phyloP scores from a whole-genome alignment of 2,113 vertebrate species.

The Stegastes partitus region DNA sequence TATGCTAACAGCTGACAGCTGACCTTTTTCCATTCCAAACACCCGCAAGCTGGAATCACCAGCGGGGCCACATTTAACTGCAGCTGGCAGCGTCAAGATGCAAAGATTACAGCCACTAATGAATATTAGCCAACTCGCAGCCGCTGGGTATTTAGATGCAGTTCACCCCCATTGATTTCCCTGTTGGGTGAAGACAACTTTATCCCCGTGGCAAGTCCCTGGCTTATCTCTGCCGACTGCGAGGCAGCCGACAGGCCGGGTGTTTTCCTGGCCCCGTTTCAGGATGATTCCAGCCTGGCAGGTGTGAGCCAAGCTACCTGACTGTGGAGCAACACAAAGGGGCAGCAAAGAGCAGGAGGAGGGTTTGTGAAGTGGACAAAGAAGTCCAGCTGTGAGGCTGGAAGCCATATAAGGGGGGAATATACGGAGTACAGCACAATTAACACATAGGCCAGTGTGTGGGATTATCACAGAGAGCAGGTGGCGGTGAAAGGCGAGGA shows the following conservation, averaged over 20 bases:
- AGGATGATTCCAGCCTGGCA: constrained; percentile 43
- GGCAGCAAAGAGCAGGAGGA: constrained; percentile 31
- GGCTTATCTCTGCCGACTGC: constrained; percentile 55
- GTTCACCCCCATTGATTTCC: constrained; percentile 62
- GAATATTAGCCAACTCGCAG: constrained; percentile 68
- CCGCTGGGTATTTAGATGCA: constrained; percentile 61
- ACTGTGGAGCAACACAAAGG: constrained; percentile 31
- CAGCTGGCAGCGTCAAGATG: constrained; percentile 66
- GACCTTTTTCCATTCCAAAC: constrained; percentile 61
- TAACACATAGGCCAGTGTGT: constrained; percentile 48
- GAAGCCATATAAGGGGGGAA: not conserved
- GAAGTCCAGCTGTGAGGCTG: constrained; percentile 57
- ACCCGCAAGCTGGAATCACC: constrained; percentile 41
- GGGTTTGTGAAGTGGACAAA: constrained; percentile 51
- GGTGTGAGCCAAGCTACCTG: constrained; percentile 54
- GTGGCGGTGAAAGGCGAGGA: constrained; percentile 54
- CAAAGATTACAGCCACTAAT: constrained; percentile 71
- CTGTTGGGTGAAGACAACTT: constrained; percentile 74
- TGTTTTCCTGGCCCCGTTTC: constrained; percentile 51
- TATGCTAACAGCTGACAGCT: constrained; percentile 52
- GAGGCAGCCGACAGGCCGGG: constrained; percentile 36
- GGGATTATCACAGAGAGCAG: constrained; percentile 66
- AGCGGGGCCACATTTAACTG: constrained; percentile 49
- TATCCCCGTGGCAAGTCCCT: constrained; percentile 67
- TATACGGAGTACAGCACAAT: constrained; percentile 52